phyloP scores from a whole-genome alignment of 1,140 invertebrate species.

The Aphidius ervi region DNA sequence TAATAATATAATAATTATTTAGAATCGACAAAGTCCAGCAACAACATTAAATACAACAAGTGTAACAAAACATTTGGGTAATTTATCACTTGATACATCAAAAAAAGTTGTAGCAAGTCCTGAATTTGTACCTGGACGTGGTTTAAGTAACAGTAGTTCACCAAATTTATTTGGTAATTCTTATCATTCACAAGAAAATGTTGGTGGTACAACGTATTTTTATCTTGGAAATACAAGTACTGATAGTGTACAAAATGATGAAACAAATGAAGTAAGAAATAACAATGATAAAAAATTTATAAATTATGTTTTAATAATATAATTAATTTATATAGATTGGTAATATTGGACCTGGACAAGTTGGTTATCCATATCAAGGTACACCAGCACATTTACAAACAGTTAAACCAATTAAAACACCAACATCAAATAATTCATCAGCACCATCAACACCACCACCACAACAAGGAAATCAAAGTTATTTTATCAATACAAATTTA shows the following conservation, averaged over 20 bases:
- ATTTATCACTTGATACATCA: constrained; percentile 56
- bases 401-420: constrained; percentile 48
- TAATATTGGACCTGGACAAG: constrained; percentile 34
- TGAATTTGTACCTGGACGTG: constrained; percentile 47
- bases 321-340: constrained; percentile 29
- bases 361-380: constrained; percentile 61
- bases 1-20: background rate
- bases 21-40: constrained; percentile 59
- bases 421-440: constrained; percentile 46
- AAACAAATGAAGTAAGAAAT: constrained; percentile 39
- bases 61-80: constrained; percentile 57
- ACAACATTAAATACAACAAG: constrained; percentile 48
- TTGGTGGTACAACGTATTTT: constrained; percentile 92
- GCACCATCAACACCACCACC: constrained; percentile 54
- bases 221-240: constrained; percentile 59
- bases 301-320: background rate
- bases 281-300: background rate
- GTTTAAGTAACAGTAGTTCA: constrained; percentile 43
- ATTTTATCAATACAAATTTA: constrained; percentile 74
- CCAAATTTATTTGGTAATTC: constrained; percentile 49
- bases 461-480: constrained; percentile 48
- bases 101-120: constrained; percentile 51
- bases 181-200: constrained; percentile 71
- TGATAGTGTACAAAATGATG: constrained; percentile 40
- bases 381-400: constrained; percentile 61